These are phyloP conservation scores for Biston stratarius DNA, from an alignment of 2,888 invertebrate genomes.

Conservation along the genomic window DNA sequence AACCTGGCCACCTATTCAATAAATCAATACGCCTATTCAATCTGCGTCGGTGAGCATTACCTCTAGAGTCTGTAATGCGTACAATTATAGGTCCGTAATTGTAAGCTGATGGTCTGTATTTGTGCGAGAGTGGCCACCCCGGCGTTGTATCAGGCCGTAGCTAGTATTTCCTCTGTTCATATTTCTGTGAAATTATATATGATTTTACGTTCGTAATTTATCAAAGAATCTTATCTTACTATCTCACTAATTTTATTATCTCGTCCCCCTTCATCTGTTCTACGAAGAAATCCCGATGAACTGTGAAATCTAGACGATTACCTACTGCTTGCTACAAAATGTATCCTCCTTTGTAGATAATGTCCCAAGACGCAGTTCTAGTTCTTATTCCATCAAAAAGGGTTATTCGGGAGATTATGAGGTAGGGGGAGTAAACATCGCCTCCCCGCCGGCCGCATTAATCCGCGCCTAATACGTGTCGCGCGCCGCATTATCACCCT, in stretches of 20 bases:
- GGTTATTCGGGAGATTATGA: not conserved
- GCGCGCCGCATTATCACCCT: conserved; percentile 27
- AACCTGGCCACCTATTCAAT: too few relatives aligned
- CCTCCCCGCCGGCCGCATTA: not conserved
- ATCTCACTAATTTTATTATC: too few relatives aligned
- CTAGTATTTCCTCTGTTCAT: too few relatives aligned
- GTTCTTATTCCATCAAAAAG: not conserved
- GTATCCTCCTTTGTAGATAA: too few relatives aligned
- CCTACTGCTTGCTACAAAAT: too few relatives aligned
- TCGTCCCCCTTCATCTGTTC: too few relatives aligned
- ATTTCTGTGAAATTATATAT: too few relatives aligned
- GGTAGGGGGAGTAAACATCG: not conserved
- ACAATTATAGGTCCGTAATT: conserved; percentile 33
- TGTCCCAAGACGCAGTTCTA: too few relatives aligned
- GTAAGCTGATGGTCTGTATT: conserved; percentile 28
- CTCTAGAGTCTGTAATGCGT: conserved; percentile 22
- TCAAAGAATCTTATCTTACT: too few relatives aligned
- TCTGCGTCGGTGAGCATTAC: conserved; percentile 10
- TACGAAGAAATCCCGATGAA: too few relatives aligned
- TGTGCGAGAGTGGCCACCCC: conserved; percentile 21
- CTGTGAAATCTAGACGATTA: too few relatives aligned
- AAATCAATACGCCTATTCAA: not conserved
- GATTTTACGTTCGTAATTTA: too few relatives aligned
- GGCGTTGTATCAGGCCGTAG: conserved; percentile 2
- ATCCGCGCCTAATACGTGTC: conserved; percentile 23